A percentile compares a stretch with the other conserved stretches of the same genome.
These are phyloP conservation scores for Pachyramphus minor DNA, from an alignment of 2,113 vertebrate species.

Conservation along the genomic window DNA sequence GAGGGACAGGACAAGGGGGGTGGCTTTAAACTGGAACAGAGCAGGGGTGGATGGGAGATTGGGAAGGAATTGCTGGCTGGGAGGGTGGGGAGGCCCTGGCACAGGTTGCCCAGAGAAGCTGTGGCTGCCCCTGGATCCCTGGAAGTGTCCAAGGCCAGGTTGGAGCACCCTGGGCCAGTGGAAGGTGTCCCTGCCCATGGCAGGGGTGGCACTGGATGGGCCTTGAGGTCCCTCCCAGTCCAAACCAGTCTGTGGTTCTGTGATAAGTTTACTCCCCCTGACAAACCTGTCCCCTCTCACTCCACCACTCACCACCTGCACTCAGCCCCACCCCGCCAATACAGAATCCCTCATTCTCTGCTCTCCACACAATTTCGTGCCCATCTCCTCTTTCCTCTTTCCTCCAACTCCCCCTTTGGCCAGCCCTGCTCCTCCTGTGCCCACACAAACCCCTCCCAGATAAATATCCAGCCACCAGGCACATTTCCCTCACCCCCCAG, in stretches of 20 bases:
- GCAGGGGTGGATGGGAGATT: background rate
- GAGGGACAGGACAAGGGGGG: background rate
- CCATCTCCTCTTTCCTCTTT: too few relatives aligned
- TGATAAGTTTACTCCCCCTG: background rate
- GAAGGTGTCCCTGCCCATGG: background rate
- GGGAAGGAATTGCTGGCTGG: background rate
- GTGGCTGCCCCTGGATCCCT: background rate
- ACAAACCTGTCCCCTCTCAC: background rate
- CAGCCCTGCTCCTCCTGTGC: too few relatives aligned
- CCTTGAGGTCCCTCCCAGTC: background rate
- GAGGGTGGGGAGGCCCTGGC: background rate
- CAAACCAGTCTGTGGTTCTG: background rate
- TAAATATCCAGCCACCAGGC: too few relatives aligned
- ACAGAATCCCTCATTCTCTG: background rate
- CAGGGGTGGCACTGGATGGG: background rate
- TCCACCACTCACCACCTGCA: background rate
- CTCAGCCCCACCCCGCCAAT: fast-evolving
- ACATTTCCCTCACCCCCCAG: background rate
- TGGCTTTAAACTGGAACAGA: background rate
- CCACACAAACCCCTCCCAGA: background rate
- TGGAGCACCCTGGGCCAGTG: background rate
- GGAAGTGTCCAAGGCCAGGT: background rate
- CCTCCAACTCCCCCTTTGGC: background rate
- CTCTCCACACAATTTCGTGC: background rate
- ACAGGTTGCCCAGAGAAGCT: background rate